phyloP scores from a whole-genome alignment of 1,140 invertebrate genomes.

The Bradynema listronoti region DNA sequence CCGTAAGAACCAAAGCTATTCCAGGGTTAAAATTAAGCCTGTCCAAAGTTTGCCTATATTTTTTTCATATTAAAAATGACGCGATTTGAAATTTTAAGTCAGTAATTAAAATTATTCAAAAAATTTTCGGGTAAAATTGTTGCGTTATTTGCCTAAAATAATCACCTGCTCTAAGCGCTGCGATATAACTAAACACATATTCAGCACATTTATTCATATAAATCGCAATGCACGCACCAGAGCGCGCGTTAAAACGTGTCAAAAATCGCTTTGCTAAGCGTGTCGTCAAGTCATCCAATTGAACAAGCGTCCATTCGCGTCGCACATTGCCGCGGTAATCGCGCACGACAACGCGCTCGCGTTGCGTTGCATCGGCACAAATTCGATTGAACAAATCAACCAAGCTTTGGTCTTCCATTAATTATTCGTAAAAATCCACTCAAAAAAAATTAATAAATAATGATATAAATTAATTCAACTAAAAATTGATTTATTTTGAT shows the following conservation, averaged over 20 bases:
- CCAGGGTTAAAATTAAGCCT: not conserved
- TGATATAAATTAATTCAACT: no score
- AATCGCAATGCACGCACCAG: slow-evolving; percentile 39
- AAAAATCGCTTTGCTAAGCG: slow-evolving; percentile 36
- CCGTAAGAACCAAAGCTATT: not conserved
- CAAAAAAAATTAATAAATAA: not conserved
- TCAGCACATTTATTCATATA: slow-evolving; percentile 46
- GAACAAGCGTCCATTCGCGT: slow-evolving; percentile 36
- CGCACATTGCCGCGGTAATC: slow-evolving; percentile 23
- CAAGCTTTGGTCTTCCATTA: slow-evolving; percentile 25
- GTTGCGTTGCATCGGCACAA: slow-evolving; percentile 11
- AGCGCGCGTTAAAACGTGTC: slow-evolving; percentile 25
- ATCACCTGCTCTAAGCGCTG: slow-evolving; percentile 61
- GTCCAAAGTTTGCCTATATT: not conserved
- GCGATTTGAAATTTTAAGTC: not conserved
- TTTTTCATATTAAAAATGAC: no score
- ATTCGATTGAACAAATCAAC: slow-evolving; percentile 22
- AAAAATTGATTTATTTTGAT: no score
- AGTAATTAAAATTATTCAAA: not conserved
- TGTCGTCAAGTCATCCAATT: slow-evolving; percentile 41
- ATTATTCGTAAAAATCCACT: no score
- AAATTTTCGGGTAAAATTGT: slow-evolving; percentile 4
- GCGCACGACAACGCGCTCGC: slow-evolving; percentile 35
- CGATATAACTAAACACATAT: slow-evolving; percentile 59
- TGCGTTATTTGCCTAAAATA: not conserved